Conservation (phyloP, 2,888 invertebrate species). For the Blomia tropicalis region DNA sequence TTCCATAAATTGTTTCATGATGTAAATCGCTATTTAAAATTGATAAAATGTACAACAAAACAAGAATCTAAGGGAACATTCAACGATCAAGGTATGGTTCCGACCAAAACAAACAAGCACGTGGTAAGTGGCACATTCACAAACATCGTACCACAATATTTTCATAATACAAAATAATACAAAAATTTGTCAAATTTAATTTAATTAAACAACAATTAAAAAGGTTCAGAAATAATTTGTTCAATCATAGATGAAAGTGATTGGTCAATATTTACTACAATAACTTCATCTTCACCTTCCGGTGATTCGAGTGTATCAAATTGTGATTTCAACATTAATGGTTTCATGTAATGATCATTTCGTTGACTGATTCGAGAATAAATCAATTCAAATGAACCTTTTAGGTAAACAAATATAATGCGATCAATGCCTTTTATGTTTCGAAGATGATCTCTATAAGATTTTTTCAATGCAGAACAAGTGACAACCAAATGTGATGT, state of each 20-base stretch:
- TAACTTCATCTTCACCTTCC: constrained; percentile 10
- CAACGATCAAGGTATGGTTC: no score
- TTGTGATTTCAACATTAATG: constrained; percentile 17
- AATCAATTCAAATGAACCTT: constrained; percentile 17
- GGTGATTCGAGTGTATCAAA: constrained; percentile 19
- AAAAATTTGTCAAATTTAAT: no score
- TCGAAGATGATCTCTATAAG: constrained; percentile 14
- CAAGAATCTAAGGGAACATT: no score
- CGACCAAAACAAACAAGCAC: no score
- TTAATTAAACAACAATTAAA: no score
- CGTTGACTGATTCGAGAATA: constrained; percentile 8
- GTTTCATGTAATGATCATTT: constrained; percentile 19
- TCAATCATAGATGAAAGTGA: background rate
- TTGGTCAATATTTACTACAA: constrained; percentile 6
- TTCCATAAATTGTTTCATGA: no score
- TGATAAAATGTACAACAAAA: no score
- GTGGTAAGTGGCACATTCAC: no score
- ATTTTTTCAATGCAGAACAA: constrained; percentile 14
- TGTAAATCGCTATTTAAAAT: no score
- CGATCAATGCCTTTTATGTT: background rate
- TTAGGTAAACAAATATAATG: constrained; percentile 8
- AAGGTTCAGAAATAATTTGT: no score
- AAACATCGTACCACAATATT: no score
- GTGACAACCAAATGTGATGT: constrained; percentile 1
- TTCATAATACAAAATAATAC: no score